phyloP scores from a whole-genome alignment of 2,888 invertebrate species.

The Melinaea marsaeus region DNA sequence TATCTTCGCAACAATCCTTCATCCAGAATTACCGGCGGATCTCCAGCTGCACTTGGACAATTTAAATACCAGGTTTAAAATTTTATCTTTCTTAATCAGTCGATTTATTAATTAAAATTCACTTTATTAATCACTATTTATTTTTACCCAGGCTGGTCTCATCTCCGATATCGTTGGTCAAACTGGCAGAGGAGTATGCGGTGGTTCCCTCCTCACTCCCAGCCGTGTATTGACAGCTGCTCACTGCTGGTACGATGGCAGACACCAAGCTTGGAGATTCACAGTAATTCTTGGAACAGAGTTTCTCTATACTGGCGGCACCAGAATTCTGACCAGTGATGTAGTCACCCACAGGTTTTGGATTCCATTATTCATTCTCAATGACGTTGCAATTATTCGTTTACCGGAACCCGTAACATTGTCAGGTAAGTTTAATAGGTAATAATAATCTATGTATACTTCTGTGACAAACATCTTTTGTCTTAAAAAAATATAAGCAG shows the following conservation, averaged over 20 bases:
- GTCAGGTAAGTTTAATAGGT: constrained; percentile 21
- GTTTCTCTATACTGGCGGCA: constrained; percentile 46
- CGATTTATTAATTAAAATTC: too few species aligned
- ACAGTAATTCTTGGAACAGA: constrained; percentile 50
- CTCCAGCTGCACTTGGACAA: constrained; percentile 18
- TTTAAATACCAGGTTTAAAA: constrained; percentile 19
- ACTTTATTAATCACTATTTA: neutral
- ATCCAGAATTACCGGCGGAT: constrained; percentile 6
- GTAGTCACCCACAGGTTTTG: constrained; percentile 46
- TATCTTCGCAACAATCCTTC: constrained; percentile 8
- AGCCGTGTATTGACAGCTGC: constrained; percentile 50
- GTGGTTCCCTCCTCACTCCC: constrained; percentile 45
- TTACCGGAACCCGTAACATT: constrained; percentile 36
- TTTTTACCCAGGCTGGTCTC: constrained; percentile 41
- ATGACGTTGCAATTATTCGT: constrained; percentile 51
- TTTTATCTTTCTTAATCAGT: neutral
- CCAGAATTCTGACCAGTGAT: constrained; percentile 39
- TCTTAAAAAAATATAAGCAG: too few species aligned
- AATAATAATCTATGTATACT: too few species aligned
- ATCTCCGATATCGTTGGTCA: constrained; percentile 38
- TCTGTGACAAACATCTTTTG: too few species aligned
- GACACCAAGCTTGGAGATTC: constrained; percentile 45
- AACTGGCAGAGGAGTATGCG: constrained; percentile 46
- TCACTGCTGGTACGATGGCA: constrained; percentile 62
- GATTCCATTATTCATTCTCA: constrained; percentile 41